A percentile compares a stretch with the other conserved stretches of the same genome.
Conservation (phyloP, 2,888 invertebrate species). For the Caradrina kadenii region DNA sequence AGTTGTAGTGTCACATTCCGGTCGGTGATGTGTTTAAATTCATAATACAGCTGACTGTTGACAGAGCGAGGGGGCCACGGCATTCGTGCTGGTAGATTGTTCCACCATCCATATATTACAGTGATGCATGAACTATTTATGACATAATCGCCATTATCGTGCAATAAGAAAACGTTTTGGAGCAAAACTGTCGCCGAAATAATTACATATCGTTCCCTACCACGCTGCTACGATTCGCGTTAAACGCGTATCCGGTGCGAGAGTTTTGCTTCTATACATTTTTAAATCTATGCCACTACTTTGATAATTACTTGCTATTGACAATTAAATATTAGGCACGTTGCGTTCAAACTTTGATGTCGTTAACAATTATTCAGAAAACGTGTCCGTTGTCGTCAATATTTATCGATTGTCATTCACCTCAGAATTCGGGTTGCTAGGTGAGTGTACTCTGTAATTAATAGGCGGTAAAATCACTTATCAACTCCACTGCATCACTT, state of each 20-base stretch:
- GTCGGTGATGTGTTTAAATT: conserved; percentile 46
- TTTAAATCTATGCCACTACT: conserved; percentile 1
- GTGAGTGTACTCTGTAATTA: conserved; percentile 1
- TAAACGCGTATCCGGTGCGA: neutral
- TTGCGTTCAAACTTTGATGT: conserved; percentile 15
- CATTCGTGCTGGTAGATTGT: conserved; percentile 65
- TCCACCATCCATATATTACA: conserved; percentile 64
- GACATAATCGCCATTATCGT: neutral
- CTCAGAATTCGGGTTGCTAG: conserved; percentile 9
- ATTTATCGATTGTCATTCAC: conserved; percentile 6
- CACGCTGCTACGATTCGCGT: too few relatives aligned
- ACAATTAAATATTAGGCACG: neutral
- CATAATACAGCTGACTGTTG: conserved; percentile 79
- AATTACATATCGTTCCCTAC: neutral
- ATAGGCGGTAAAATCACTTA: neutral
- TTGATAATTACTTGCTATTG: neutral
- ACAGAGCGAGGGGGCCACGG: conserved; percentile 79
- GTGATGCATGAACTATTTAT: conserved; percentile 45
- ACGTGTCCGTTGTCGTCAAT: conserved; percentile 3
- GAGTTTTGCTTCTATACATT: conserved; percentile 13
- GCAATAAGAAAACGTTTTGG: conserved; percentile 1
- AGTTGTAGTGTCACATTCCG: conserved; percentile 28
- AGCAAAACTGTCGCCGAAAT: neutral
- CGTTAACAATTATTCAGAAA: neutral
- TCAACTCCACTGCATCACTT: conserved; percentile 26